Evolutionary conservation across 2,113 vertebrate species (phyloP), one percentile per base, ranked within the genome.

Genomic region (Brachirus orientalis): DNA sequence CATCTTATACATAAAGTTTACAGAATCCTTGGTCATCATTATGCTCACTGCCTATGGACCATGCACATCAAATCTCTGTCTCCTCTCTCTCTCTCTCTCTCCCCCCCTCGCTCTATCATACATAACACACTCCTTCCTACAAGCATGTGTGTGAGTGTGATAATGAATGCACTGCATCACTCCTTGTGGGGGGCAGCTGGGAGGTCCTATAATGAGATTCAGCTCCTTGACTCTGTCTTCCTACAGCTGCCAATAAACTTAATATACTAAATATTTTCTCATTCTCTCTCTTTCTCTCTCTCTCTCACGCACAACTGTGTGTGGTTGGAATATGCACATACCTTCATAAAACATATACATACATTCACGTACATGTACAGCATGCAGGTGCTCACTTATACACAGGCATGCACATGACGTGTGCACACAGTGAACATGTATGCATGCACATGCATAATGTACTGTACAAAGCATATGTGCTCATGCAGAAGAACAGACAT

Each of bases 91-190:
- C 40, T 28, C 17, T 37, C 41, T n/a, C 50, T 38, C 14, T 8
- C 46, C 9, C 35, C 38, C 61, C 13, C 28, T 47, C 50, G 36
- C 45, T 37, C 18, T 38, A 36, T n/a, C 10, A 18, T 17, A 40
- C 47, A 44, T 8, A 72, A 50, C 28, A 57, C 57, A 70, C 58
- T 64, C 72, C 59, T 40, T 28, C 18, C 22, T 85, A 69, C 46
- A 48, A 52, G 77, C 58, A 64, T 83, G 67, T 77, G 72, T 81
- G 79, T 77, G 65, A 63, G 72, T 81, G 79, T 77, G 65, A 63
- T 84, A 88, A 85, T 88, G 78, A 83, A 89, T 89, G 67, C 92
- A 88, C 92, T 94, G 95, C 95, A 96, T 95, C 95, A 92, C 92
- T 93, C 90, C 83, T 92, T 50, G 35, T 75, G 80, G 83, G 88